A percentile compares a stretch with the other conserved stretches of the same genome.
Evolutionary conservation across 1,140 invertebrate genomes (phyloP).

Genomic region (Zaprionus taronus): DNA sequence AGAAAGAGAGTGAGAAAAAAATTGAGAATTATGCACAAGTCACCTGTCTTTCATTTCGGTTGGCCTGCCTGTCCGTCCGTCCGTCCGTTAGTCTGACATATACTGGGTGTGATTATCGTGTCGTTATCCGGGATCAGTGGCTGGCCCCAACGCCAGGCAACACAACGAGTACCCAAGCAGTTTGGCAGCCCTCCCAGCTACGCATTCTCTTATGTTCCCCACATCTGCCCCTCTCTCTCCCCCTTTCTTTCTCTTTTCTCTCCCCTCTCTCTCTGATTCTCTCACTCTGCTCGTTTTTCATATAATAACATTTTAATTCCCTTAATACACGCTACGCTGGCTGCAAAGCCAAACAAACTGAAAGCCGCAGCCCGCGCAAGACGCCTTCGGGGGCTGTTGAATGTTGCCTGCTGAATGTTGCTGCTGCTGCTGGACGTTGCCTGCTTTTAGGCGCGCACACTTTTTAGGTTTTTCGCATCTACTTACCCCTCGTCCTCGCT

Average conservation of each 20-base stretch:
- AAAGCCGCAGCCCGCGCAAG: slow-evolving; percentile 38
- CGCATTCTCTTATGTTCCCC: neutral
- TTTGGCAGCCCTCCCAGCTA: slow-evolving; percentile 27
- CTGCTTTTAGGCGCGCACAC: slow-evolving; percentile 59
- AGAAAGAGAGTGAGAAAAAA: slow-evolving; percentile 30
- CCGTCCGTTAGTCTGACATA: slow-evolving; percentile 51
- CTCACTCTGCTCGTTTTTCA: slow-evolving; percentile 55
- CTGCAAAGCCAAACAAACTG: slow-evolving; percentile 72
- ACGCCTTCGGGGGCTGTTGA: slow-evolving; percentile 2
- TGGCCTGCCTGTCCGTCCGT: neutral
- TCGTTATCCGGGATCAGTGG: slow-evolving; percentile 81
- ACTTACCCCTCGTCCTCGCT: neutral
- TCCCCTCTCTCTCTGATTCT: slow-evolving; percentile 11
- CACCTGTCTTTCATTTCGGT: slow-evolving; percentile 52
- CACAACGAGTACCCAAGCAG: slow-evolving; percentile 27
- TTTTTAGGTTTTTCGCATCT: slow-evolving; percentile 43
- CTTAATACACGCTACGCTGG: slow-evolving; percentile 80
- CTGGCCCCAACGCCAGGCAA: slow-evolving; percentile 33
- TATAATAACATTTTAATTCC: slow-evolving; percentile 83
- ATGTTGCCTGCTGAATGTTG: neutral
- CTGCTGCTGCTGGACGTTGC: slow-evolving; percentile 39
- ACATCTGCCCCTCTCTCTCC: neutral
- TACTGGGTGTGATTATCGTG: slow-evolving; percentile 76
- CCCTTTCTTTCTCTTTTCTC: too few species aligned
- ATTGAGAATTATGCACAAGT: slow-evolving; percentile 75